Conservation (phyloP, 23 tunicate species). For the Styela plicata region DNA sequence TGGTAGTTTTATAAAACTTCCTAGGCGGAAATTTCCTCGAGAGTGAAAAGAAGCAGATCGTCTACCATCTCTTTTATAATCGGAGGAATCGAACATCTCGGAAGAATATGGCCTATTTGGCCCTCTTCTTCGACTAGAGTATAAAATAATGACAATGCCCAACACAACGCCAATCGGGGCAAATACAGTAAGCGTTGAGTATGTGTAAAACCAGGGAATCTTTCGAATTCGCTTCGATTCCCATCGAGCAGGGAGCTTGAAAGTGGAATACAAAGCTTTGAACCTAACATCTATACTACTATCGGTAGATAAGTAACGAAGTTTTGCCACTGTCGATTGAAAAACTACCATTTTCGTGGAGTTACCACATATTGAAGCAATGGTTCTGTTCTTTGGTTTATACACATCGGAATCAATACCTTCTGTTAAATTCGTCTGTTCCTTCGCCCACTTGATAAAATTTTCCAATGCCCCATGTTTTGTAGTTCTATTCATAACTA, state of each 20-base stretch:
- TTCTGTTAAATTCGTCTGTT: not conserved
- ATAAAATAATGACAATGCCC: constrained; percentile 27
- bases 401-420: not conserved
- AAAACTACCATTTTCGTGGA: constrained; percentile 11
- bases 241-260: not conserved
- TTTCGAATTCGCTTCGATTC: not conserved
- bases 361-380: not conserved
- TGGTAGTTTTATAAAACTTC: not conserved
- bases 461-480: not conserved
- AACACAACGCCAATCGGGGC: constrained; percentile 21
- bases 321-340: constrained; percentile 12
- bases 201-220: constrained; percentile 37
- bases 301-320: not conserved
- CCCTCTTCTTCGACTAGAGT: not conserved
- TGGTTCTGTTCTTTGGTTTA: not conserved
- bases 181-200: constrained; percentile 25
- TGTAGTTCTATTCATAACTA: not conserved
- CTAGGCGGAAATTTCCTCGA: not conserved
- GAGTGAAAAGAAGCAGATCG: not conserved
- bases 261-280: not conserved
- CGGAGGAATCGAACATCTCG: not conserved
- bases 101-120: not conserved
- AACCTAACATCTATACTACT: not conserved
- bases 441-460: not conserved
- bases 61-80: not conserved